Base-by-base conservation (phyloP, 2,797 vertebrate genomes). In the Enteromius radiatus region DNA sequence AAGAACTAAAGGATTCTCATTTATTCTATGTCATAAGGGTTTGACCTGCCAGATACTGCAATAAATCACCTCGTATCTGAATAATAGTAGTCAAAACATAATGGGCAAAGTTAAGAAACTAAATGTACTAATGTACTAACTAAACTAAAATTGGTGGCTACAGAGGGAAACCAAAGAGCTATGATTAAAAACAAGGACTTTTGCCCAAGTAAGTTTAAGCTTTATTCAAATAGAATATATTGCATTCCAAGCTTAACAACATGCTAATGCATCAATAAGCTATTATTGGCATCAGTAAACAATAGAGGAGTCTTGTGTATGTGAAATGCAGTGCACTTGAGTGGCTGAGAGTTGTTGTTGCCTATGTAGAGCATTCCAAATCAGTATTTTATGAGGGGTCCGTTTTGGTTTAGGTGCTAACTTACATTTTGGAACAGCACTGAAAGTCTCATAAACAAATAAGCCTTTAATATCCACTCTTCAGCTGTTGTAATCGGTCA, bases 11-110 rank as follows among this genome's bases (percentile, higher is more conserved):
- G 45, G 38, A 41, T 47, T 47, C 38, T 79, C 83, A 38, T 76
- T 84, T 78, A 84, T 76, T 84, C 47, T 36, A 67, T 9, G 78
- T 67, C 76, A 33, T 45, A 19, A 64, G 45, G 54, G n/a, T 79
- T 69, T 71, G 76, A 64, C 38, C 80, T 73, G 61, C 31, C 69
- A 82, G 79, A 74, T 17, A 47, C 23, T 54, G 26, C 71, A 65
- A 83, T 80, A 74, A 47, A 82, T 80, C 80, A 80, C 54, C 45
- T 76, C 47, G 28, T 80, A 76, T 76, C 8, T 17, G 52, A 59
- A 59, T 75, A 75, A 38, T 59, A 75, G 5, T 14, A 49, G 49
- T 23, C 31, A 23, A 56, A 38, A 75, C 71, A 56, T 56, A 17
- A 38, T 56, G 49, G 52, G 52, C 49, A 56, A 75, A 56, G 7